These are phyloP conservation scores for Myrmophylax atrothorax DNA, from an alignment of 2,113 vertebrate species.

Conservation along the genomic window DNA sequence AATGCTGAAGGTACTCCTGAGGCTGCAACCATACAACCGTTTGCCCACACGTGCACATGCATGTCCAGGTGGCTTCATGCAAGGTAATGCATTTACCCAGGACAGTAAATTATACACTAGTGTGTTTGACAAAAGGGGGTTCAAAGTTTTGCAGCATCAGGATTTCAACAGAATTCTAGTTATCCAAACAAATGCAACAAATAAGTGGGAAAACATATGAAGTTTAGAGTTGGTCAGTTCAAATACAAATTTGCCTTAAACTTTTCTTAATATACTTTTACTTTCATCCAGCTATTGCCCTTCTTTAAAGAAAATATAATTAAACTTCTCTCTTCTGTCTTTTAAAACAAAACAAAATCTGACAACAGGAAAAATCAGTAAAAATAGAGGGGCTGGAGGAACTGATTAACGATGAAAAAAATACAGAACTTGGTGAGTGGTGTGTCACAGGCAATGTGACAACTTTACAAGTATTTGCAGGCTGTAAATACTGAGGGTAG, in stretches of 20 bases:
- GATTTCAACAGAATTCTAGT: background rate
- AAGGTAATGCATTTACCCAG: background rate
- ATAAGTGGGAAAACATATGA: background rate
- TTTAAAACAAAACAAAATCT: background rate
- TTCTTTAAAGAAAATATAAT: background rate
- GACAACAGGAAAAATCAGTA: background rate
- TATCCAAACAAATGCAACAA: background rate
- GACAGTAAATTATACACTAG: background rate
- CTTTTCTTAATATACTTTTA: background rate
- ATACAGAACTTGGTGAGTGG: background rate
- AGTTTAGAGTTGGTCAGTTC: background rate
- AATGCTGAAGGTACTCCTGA: background rate
- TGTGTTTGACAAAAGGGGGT: background rate
- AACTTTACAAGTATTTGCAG: slow-evolving; percentile 37
- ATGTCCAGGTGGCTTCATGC: background rate
- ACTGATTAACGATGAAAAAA: background rate
- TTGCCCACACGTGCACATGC: background rate
- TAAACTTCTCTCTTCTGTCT: background rate
- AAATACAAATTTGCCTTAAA: background rate
- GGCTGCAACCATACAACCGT: background rate
- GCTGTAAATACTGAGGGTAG: background rate
- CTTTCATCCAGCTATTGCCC: background rate
- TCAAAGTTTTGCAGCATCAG: background rate
- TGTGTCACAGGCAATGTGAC: background rate
- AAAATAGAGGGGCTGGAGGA: background rate